These are phyloP conservation scores for Strongylocentrotus purpuratus DNA, from an alignment of 35 echinoderm and acorn worm species.

Conservation along the genomic window DNA sequence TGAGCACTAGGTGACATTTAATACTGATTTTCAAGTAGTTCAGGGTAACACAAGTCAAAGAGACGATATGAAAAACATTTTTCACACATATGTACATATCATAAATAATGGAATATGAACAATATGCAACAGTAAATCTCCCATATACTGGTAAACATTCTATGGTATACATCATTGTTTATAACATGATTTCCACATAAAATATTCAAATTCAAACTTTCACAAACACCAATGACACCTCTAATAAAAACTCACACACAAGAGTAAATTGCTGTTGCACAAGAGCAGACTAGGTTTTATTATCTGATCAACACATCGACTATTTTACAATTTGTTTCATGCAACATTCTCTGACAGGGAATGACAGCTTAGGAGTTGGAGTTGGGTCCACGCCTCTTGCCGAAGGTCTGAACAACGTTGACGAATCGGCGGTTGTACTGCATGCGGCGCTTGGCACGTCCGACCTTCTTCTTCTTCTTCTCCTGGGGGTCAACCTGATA, in stretches of 20 bases:
- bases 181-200: too few species aligned
- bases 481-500: constrained; percentile 93
- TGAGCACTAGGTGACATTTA: too few species aligned
- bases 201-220: background rate
- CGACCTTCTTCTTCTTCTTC: constrained; percentile 99
- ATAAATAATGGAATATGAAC: too few species aligned
- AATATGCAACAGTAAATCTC: too few species aligned
- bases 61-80: too few species aligned
- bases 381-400: constrained; percentile 96
- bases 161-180: too few species aligned
- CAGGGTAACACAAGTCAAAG: too few species aligned
- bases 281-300: constrained; percentile 20
- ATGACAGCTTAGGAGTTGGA: constrained; percentile 88
- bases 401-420: constrained; percentile 93
- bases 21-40: too few species aligned
- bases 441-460: constrained; percentile 99
- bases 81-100: too few species aligned
- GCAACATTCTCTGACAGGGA: background rate
- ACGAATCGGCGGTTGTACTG: constrained; percentile 97
- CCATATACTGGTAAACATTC: too few species aligned
- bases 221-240: background rate
- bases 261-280: background rate
- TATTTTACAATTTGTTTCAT: constrained; percentile 18
- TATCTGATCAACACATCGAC: constrained; percentile 10
- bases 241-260: background rate